phyloP scores from a whole-genome alignment of 2,888 invertebrate genomes.

The Mycogona germanica region DNA sequence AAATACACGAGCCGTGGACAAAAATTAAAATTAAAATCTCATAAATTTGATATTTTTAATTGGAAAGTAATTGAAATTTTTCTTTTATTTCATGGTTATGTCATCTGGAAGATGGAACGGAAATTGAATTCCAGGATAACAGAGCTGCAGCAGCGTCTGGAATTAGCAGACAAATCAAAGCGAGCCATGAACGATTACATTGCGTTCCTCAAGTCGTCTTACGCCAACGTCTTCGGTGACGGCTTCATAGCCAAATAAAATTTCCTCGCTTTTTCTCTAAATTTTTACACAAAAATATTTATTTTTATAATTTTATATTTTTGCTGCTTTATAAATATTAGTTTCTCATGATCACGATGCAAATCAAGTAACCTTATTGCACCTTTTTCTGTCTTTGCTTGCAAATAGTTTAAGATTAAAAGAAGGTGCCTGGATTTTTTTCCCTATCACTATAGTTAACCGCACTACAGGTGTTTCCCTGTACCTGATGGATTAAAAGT shows the following conservation, averaged over 20 bases:
- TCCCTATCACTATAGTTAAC: no score
- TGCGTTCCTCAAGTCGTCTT: conserved; percentile 17
- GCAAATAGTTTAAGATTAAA: no score
- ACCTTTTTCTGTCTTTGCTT: no score
- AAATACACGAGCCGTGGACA: no score
- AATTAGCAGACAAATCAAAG: conserved; percentile 4
- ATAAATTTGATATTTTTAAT: background rate
- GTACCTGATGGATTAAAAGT: no score
- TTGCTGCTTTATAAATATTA: background rate
- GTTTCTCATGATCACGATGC: no score
- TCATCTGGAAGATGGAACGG: conserved; percentile 2
- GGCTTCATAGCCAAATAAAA: no score
- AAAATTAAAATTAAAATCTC: background rate
- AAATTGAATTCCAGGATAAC: background rate
- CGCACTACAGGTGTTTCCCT: no score
- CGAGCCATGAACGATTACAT: conserved; percentile 18
- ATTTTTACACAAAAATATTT: background rate
- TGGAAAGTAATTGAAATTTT: background rate
- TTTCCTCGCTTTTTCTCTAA: background rate
- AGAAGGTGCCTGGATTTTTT: no score
- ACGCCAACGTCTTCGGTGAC: conserved; percentile 18
- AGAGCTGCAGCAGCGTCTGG: conserved; percentile 10
- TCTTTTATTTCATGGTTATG: background rate
- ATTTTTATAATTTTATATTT: background rate
- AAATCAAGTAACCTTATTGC: no score